Evolutionary conservation across 2,113 vertebrate species (phyloP).

Genomic region (Osmerus mordax): DNA sequence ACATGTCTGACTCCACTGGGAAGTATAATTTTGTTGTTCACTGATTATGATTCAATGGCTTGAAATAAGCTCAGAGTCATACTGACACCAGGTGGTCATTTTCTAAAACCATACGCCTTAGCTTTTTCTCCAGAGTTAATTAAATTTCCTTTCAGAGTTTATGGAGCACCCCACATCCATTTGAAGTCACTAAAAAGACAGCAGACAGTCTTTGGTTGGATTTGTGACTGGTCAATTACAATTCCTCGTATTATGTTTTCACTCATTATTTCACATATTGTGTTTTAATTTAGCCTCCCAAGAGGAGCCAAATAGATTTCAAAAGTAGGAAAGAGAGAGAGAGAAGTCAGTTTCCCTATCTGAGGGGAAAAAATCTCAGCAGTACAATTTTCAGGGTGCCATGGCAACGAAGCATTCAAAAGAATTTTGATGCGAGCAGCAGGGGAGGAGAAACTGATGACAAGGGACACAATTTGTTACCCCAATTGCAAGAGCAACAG

Average conservation of each 20-base stretch:
- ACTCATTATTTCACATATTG: conserved; percentile 17
- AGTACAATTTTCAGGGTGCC: conserved; percentile 72
- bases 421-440: conserved; percentile 75
- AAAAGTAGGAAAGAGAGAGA: conserved; percentile 42
- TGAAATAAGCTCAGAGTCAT: not conserved
- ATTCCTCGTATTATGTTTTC: conserved; percentile 28
- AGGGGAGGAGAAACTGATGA: conserved; percentile 66
- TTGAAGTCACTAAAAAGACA: not conserved
- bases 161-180: not conserved
- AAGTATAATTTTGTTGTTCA: not conserved
- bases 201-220: not conserved
- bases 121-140: not conserved
- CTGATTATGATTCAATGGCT: not conserved
- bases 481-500: conserved; percentile 57
- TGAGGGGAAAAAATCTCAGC: conserved; percentile 56
- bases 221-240: conserved; percentile 6
- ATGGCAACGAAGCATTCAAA: conserved; percentile 76
- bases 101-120: conserved; percentile 3
- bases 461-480: conserved; percentile 70
- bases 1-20: not conserved
- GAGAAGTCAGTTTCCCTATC: conserved; percentile 54
- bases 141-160: not conserved
- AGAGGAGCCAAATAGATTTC: conserved; percentile 28
- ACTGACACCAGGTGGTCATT: conserved; percentile 20
- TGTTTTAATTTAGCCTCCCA: conserved; percentile 38